Evolutionary conservation across 2,797 vertebrate genomes (phyloP), one percentile per base, ranked within the genome.

Genomic region (Thripadectes ignobilis): DNA sequence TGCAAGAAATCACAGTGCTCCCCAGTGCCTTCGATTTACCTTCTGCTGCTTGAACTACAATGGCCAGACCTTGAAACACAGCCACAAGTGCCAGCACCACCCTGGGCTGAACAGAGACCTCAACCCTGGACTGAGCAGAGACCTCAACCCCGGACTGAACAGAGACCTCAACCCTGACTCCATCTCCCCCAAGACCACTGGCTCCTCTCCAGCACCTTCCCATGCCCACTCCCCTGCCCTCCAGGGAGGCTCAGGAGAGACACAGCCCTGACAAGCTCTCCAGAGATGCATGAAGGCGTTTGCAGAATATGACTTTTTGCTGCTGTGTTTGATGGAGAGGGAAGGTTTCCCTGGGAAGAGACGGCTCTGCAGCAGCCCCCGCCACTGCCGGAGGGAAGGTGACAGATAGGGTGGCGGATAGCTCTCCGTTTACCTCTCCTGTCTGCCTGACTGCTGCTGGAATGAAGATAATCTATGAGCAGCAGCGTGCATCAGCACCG

Each of bases 401-500:
- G 96, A 97, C 92, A 6, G 95, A 97, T 91, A 43, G 86, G 72
- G 71, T 87, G 71, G 76, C 2, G 20, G 85, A 59, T 71, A 24
- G 51, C 88, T 92, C 85, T 89, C 73, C 1, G 20, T 93, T 79
- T 85, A 88, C 57, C 95, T 97, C 85, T 89, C 67, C 93, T 84
- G 86, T 46, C 63, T 61, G 90, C 73, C 81, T 58, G 90, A 59
- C 86, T 71, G 93, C 92, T 82, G 94, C 89, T 85, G 41, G 86
- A 89, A 95, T 90, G 87, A 95, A 96, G 93, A 93, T 97, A 95
- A 97, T 96, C 96, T 97, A 92, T 78, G 91, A 96, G 94, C 81
- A 65, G 85, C 18, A 76, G 76, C 4, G 26, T 75, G 74, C 85
- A 91, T 96, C 97, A 82, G 77, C 88, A 82, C 54, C 1, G 24